Conservation (phyloP, 2,113 vertebrate genomes). For the Salvelinus fontinalis region DNA sequence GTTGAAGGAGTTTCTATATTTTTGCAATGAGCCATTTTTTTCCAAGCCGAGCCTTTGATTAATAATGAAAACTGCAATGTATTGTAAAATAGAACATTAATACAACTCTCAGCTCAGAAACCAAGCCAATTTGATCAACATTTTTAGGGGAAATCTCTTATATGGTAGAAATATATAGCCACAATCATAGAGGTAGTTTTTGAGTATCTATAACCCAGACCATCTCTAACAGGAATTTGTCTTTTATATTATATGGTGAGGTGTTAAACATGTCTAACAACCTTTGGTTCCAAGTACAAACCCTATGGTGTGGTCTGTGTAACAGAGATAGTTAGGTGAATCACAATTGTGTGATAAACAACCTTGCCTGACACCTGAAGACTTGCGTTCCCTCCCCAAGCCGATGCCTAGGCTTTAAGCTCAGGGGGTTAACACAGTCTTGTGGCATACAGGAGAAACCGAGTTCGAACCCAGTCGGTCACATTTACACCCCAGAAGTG, state of each 20-base stretch:
- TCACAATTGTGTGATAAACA: no score
- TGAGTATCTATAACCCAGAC: no score
- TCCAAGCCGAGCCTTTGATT: conserved; percentile 33
- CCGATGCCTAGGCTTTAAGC: no score
- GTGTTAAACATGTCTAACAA: background rate
- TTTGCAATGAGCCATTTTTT: conserved; percentile 52
- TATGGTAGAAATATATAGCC: background rate
- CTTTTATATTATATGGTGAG: no score
- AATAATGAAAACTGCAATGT: background rate
- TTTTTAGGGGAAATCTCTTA: background rate
- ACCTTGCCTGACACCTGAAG: no score
- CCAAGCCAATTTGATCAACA: background rate
- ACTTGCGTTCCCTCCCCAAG: no score
- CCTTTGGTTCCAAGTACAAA: background rate
- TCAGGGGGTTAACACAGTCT: no score
- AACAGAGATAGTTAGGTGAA: no score
- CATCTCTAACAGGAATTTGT: no score
- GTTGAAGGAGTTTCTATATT: conserved; percentile 27
- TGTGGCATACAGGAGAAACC: no score
- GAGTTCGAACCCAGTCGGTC: no score
- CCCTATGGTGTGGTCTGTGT: background rate
- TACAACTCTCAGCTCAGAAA: background rate
- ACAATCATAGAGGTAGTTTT: no score
- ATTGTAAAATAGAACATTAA: background rate
- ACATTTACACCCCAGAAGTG: background rate